Percentiles rank a stretch among this genome's conserved stretches.
Evolutionary conservation across 2,888 invertebrate genomes (phyloP).

Genomic region (Agapostemon virescens): DNA sequence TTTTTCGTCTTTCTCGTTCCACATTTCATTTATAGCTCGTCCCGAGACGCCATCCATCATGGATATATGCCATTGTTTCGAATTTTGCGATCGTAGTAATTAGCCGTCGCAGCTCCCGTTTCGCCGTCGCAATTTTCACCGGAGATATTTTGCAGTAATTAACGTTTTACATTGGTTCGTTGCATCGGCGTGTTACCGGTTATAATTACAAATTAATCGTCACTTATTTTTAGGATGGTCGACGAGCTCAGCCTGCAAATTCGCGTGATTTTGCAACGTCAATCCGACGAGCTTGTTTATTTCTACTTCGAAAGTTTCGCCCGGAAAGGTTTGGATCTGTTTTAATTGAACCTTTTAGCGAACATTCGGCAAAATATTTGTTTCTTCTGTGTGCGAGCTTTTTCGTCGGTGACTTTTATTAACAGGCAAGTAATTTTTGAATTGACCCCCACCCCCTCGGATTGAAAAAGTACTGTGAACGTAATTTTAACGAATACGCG

Average conservation of each 20-base stretch:
- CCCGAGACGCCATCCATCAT: background rate
- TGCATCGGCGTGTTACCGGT: slow-evolving; percentile 5
- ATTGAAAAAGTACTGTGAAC: background rate
- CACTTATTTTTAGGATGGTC: slow-evolving; percentile 7
- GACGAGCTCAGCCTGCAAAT: slow-evolving; percentile 25
- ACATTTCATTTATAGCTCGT: background rate
- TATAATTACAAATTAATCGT: slow-evolving; percentile 18
- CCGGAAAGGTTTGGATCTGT: background rate
- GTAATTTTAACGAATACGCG: background rate
- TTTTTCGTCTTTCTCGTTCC: background rate
- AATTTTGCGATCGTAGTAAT: slow-evolving; percentile 24
- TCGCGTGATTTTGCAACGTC: background rate
- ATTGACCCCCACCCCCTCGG: background rate
- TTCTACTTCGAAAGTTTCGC: background rate
- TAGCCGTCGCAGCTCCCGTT: slow-evolving; percentile 22
- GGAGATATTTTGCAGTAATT: slow-evolving; percentile 31
- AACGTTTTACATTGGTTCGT: slow-evolving; percentile 31
- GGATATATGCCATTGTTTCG: slow-evolving; percentile 37
- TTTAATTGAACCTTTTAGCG: background rate
- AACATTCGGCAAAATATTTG: background rate
- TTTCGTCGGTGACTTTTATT: background rate
- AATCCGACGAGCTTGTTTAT: background rate
- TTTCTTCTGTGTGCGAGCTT: background rate
- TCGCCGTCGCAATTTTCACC: background rate
- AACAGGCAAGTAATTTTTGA: background rate